Base-by-base conservation (phyloP, 2,113 vertebrate species). In the Myxocyprinus asiaticus region DNA sequence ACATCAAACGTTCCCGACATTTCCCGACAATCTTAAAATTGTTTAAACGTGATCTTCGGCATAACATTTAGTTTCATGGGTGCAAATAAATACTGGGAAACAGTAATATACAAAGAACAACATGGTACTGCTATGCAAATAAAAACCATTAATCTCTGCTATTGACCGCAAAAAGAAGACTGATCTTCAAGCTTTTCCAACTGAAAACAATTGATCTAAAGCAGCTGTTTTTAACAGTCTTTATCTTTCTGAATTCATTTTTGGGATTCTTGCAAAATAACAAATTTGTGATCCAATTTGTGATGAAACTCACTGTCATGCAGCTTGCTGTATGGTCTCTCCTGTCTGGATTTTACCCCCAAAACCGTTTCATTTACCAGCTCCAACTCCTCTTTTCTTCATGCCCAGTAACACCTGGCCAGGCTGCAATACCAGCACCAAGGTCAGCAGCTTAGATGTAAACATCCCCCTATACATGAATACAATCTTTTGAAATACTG, bases 361-460 rank as follows among this genome's bases (percentile, higher is more conserved):
- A 0, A 99, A 99, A 9, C 97, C 97, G 4, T 99, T 99, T 96
- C 97, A 99, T 9, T 92, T 94, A 22, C 96, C 95, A 0, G 75
- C 95, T 15, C 97, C 96, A 1, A 99, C 98, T 0, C 98, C 96
- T 0, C 97, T 91, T 77, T 99, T 99, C 92, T 99, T 99, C 97
- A 98, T 94, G 58, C 97, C 97, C 83, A 98, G 91, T 43, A 99
- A 92, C 42, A 99, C 86, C 0, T 86, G 92, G 15, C 90, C 86
- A 0, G 96, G 95, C 86, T 95, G 93, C 76, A 98, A 87, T 83
- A 98, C 94, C 85, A 99, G 71, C 7, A 98, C 96, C 11, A 98
- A 86, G 0, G 97, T 99, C 83, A 96, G 93, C 59, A 97, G 91
- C 82, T 92, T 94, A 68, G 91, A 66, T 0, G 90, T 88, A 51